A percentile compares a stretch with the other conserved stretches of the same genome.
Conservation (phyloP, 1,140 invertebrate species). For the Belonocnema kinseyi region DNA sequence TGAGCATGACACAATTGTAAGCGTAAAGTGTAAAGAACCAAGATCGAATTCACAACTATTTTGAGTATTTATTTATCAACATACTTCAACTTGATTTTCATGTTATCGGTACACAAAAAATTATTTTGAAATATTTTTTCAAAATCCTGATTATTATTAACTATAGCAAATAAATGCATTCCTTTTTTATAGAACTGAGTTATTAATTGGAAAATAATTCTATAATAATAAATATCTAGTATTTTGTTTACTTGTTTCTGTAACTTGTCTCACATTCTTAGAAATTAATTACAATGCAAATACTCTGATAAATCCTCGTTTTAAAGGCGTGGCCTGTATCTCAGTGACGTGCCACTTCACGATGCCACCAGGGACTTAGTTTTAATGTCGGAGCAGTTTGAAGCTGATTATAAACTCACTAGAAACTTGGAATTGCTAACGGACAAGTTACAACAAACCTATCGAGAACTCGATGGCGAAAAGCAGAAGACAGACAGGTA, state of each 20-base stretch:
- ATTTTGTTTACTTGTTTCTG: no score
- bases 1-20: no score
- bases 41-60: no score
- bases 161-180: not conserved
- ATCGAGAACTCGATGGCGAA: conserved; percentile 94
- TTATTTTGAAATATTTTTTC: no score
- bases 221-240: no score
- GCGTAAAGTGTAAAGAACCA: no score
- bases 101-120: no score
- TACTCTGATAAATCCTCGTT: conserved; percentile 28
- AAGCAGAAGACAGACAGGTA: conserved; percentile 98
- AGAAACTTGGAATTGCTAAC: conserved; percentile 97
- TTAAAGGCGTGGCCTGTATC: conserved; percentile 89
- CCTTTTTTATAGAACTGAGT: not conserved
- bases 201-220: no score
- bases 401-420: conserved; percentile 97
- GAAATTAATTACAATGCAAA: not conserved
- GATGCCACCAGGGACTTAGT: conserved; percentile 98
- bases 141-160: no score
- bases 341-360: conserved; percentile 97
- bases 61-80: no score
- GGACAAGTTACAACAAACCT: conserved; percentile 96
- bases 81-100: no score
- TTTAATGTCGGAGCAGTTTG: conserved; percentile 97
- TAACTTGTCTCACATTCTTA: not conserved